Base-by-base conservation (phyloP, 2,888 invertebrate genomes). In the Meghimatium bilineatum region DNA sequence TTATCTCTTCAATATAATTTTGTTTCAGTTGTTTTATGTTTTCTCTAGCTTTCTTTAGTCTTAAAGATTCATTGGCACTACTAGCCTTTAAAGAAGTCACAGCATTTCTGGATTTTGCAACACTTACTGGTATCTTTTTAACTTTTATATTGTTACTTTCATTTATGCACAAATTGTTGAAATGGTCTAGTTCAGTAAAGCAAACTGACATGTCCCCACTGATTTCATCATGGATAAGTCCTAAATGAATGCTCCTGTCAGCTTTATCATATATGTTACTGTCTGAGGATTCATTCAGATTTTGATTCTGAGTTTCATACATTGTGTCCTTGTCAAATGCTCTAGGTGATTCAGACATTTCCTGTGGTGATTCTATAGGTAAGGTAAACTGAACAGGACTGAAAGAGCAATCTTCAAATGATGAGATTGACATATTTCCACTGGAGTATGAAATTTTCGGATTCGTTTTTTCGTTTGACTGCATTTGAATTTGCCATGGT, bases 391-490 rank as follows among this genome's bases (percentile, higher is more conserved):
- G 34, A 1, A 80, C 36, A 38, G 80, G 80, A n/a, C 69, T 80
- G 67, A 80, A 80, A 36, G 80, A 71, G 60, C 36, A 26, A 49
- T 71, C 80, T 14, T 71, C 36, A 71, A 80, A 69, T 2, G 80
- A 71, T 20, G 71, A 69, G 14, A 67, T 12, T 3, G 67, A 78
- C 20, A 67, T 29, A n/a, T 66, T 63, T 77, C 63, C 77, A 78
- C 66, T 38, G 44, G 77, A 38, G 44, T 78, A 49, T 14, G 49
- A 66, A 0, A 12, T 66, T 38, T 63, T 63, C 23, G 74, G 17
- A 6, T 10, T 74, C 5, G 44, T 6, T 44, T 32, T 29, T 74
- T 10, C 23, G 17, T 29, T 49, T 26, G n/a, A n/a, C 44, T 49
- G 49, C n/a, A 3, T 49, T 29, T 29, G 17, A 72, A 6, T 44